Conservation (phyloP, 2,888 invertebrate species). For the Colletes collaris region DNA sequence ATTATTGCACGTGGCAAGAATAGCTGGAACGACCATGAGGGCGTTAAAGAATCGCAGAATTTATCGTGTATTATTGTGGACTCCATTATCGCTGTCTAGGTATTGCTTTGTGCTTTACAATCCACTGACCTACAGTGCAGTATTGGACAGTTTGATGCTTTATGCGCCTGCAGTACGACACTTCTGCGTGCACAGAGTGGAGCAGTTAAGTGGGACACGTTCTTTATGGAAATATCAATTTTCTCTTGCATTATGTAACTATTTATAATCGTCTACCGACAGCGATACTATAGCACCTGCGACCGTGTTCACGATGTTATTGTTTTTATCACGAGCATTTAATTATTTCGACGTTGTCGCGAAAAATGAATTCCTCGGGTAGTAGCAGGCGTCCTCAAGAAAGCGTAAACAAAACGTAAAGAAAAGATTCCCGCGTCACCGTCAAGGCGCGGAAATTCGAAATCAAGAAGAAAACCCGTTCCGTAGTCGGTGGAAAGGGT, state of each 20-base stretch:
- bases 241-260: too few relatives aligned
- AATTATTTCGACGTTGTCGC: too few relatives aligned
- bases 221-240: too few relatives aligned
- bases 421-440: not conserved
- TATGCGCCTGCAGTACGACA: not conserved
- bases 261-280: too few relatives aligned
- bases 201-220: too few relatives aligned
- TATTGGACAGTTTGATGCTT: constrained; percentile 7
- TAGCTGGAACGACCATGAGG: constrained; percentile 1
- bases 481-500: not conserved
- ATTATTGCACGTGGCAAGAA: constrained; percentile 9
- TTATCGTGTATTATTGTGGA: constrained; percentile 6
- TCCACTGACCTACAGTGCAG: not conserved
- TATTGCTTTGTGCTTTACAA: constrained; percentile 19
- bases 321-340: too few relatives aligned
- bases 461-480: not conserved
- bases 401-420: too few relatives aligned
- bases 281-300: too few relatives aligned
- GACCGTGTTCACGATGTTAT: too few relatives aligned
- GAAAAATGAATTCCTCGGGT: too few relatives aligned
- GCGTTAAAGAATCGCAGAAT: constrained; percentile 12
- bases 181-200: too few relatives aligned
- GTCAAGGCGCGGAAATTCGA: not conserved
- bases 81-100: constrained; percentile 6
- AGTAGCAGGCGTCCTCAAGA: too few relatives aligned